These are phyloP conservation scores for Caenorhabditis sinica DNA, from an alignment of 2,888 invertebrate species.

Conservation along the genomic window DNA sequence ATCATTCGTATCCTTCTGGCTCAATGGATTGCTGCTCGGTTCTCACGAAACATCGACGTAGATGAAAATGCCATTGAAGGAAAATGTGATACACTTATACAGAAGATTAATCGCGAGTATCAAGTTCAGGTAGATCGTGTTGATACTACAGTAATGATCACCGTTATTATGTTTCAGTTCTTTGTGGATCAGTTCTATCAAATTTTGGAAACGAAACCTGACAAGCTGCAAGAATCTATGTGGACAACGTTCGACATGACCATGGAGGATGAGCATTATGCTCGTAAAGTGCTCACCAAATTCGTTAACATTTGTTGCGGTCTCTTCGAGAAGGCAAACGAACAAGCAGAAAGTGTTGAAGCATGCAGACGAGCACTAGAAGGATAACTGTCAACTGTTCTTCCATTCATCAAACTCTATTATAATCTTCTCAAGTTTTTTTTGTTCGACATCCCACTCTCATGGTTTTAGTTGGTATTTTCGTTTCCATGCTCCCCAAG, in stretches of 20 bases:
- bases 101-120: constrained; percentile 93
- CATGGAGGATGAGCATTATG: constrained; percentile 52
- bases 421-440: neutral
- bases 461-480: neutral
- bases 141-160: neutral
- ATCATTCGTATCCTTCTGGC: constrained; percentile 65
- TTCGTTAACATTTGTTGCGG: constrained; percentile 48
- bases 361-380: constrained; percentile 39
- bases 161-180: constrained; percentile 42
- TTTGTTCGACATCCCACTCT: neutral
- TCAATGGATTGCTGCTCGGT: constrained; percentile 68
- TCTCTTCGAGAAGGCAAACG: constrained; percentile 28
- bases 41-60: constrained; percentile 68
- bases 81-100: constrained; percentile 91
- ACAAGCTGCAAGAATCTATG: constrained; percentile 44
- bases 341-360: constrained; percentile 53
- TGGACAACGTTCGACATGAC: constrained; percentile 55
- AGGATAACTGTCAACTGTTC: constrained; percentile 23
- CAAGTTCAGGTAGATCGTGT: constrained; percentile 90
- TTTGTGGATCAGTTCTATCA: constrained; percentile 57
- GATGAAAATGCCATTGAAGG: constrained; percentile 88
- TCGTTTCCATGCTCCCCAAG: neutral
- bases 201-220: constrained; percentile 43
- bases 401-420: neutral
- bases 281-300: constrained; percentile 48